phyloP scores from a whole-genome alignment of 2,113 vertebrate genomes.

The Irena cyanogastra region DNA sequence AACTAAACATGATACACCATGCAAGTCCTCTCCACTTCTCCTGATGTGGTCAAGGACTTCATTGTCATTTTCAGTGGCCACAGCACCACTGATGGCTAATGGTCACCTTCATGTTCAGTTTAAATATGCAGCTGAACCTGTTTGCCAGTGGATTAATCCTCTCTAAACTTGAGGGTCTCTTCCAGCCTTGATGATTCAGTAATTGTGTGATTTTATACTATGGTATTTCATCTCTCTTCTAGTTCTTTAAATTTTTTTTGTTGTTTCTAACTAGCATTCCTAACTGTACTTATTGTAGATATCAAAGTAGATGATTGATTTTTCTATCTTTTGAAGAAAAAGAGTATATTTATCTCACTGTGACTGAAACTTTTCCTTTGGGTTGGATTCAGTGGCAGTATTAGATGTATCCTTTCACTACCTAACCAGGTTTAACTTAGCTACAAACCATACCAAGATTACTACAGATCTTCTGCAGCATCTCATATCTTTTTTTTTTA shows the following conservation, averaged over 20 bases:
- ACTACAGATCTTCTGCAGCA: background rate
- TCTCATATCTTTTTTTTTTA: background rate
- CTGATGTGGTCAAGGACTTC: background rate
- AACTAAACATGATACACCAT: rapidly evolving
- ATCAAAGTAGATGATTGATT: background rate
- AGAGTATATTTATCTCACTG: background rate
- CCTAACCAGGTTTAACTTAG: background rate
- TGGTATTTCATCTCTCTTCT: background rate
- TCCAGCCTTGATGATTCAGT: background rate
- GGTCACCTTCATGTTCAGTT: background rate
- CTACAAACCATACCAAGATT: background rate
- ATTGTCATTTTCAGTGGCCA: background rate
- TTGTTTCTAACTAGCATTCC: background rate
- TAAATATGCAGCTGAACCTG: background rate
- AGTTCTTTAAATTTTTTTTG: background rate
- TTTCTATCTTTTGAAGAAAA: background rate
- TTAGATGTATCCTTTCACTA: background rate
- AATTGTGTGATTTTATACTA: background rate
- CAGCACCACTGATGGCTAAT: background rate
- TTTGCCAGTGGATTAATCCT: background rate
- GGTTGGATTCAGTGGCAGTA: background rate
- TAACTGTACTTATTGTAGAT: background rate
- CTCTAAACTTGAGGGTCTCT: background rate
- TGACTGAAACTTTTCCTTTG: background rate
- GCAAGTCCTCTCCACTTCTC: background rate